Conservation (phyloP, 2,888 invertebrate species). For the Acanthosepion esculentum region DNA sequence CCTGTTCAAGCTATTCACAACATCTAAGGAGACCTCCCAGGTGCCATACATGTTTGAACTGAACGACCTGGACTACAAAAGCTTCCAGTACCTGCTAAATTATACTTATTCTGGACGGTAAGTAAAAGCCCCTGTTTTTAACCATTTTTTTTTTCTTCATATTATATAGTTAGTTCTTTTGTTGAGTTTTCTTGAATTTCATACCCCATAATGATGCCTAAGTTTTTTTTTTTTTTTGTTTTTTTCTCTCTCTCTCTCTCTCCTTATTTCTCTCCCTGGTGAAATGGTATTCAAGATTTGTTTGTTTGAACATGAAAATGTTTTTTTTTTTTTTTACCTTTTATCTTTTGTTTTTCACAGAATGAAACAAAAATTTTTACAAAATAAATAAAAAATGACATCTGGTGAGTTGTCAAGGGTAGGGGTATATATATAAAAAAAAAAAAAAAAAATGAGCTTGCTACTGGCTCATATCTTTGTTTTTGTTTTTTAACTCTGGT, state of each 20-base stretch:
- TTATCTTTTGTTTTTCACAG: too few relatives aligned
- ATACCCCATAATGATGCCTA: background rate
- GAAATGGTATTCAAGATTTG: too few relatives aligned
- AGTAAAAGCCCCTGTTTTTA: conserved; percentile 50
- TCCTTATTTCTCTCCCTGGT: too few relatives aligned
- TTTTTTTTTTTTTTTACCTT: too few relatives aligned
- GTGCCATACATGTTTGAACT: conserved; percentile 78
- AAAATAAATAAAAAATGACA: too few relatives aligned
- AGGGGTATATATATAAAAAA: too few relatives aligned
- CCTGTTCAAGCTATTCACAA: conserved; percentile 83
- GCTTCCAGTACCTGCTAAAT: conserved; percentile 85
- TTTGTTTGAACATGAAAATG: too few relatives aligned
- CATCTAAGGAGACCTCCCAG: conserved; percentile 70
- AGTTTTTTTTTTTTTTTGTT: background rate
- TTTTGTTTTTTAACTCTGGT: too few relatives aligned
- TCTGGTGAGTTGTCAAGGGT: too few relatives aligned
- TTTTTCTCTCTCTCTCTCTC: background rate
- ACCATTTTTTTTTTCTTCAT: background rate
- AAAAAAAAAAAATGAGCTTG: too few relatives aligned
- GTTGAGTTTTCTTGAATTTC: background rate
- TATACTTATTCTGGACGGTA: conserved; percentile 87
- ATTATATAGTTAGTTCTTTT: background rate
- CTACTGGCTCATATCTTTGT: too few relatives aligned
- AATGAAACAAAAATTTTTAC: too few relatives aligned
- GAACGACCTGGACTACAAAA: conserved; percentile 81